phyloP scores from a whole-genome alignment of 2,797 vertebrate species.

The Pantherophis vulpinus region DNA sequence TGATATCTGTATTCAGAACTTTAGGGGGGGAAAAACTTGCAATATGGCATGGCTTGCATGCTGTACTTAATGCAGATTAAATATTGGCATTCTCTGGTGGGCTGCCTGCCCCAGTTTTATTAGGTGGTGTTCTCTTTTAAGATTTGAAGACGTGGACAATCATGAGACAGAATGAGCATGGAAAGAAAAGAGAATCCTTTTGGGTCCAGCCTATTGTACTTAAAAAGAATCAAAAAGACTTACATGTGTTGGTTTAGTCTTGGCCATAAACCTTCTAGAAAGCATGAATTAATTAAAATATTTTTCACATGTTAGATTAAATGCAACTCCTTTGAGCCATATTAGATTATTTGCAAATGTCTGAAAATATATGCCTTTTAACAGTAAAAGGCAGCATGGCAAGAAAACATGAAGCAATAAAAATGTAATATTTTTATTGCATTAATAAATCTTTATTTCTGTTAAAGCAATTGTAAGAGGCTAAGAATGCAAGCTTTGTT shows the following conservation, averaged over 20 bases:
- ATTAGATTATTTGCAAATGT: not conserved
- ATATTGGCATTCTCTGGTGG: not conserved
- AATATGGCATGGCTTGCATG: not conserved
- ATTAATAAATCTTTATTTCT: slow-evolving; percentile 2
- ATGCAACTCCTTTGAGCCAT: not conserved
- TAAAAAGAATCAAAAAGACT: not conserved
- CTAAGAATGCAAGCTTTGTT: not conserved
- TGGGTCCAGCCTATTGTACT: not conserved
- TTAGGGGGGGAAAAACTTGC: not conserved
- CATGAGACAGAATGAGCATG: not conserved
- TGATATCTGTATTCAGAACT: not conserved
- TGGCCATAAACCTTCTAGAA: not conserved
- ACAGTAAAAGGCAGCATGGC: not conserved
- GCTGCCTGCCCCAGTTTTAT: not conserved
- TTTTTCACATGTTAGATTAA: not conserved
- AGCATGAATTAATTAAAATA: not conserved
- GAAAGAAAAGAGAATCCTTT: not conserved
- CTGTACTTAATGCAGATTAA: not conserved
- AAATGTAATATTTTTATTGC: slow-evolving; percentile 10
- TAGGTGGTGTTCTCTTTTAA: not conserved
- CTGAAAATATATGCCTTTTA: not conserved
- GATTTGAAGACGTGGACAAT: not conserved
- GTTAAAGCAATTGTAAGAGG: accelerated
- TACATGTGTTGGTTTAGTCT: not conserved
- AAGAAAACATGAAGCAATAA: not conserved